A percentile compares a stretch with the other conserved stretches of the same genome.
Conservation (phyloP, 2,888 invertebrate species). For the Hipparchia sbordonii region DNA sequence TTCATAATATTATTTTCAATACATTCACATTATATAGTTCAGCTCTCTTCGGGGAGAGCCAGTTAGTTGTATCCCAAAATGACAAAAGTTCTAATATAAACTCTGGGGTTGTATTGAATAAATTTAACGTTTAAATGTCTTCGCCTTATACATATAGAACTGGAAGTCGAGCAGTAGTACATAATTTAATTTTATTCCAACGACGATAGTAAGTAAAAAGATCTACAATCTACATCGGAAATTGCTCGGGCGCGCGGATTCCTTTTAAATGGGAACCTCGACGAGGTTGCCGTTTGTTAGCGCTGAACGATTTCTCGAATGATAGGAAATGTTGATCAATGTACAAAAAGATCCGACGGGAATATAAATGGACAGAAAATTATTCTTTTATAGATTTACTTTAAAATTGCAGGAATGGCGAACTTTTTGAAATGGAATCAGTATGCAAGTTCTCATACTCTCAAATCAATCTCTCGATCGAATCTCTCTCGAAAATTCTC, state of each 20-base stretch:
- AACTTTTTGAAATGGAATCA: not conserved
- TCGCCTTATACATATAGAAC: not conserved
- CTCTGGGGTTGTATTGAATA: not conserved
- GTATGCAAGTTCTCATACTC: too few relatives aligned
- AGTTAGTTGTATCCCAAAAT: too few relatives aligned
- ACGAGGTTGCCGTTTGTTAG: conserved; percentile 37
- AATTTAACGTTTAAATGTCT: not conserved
- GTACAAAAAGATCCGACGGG: conserved; percentile 22
- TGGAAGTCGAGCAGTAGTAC: not conserved
- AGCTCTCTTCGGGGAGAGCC: too few relatives aligned
- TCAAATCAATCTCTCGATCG: too few relatives aligned
- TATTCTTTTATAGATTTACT: not conserved
- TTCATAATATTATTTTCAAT: too few relatives aligned
- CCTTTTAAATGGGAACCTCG: conserved; percentile 39
- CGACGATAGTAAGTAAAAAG: conserved; percentile 12
- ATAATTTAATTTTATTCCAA: conserved; percentile 9
- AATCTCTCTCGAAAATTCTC: too few relatives aligned
- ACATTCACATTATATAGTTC: too few relatives aligned
- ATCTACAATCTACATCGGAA: conserved; percentile 37
- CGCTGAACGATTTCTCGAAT: conserved; percentile 27
- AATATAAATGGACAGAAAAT: conserved; percentile 19
- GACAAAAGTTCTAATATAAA: too few relatives aligned
- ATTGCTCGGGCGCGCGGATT: conserved; percentile 37
- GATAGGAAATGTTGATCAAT: conserved; percentile 29
- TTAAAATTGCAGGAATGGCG: conserved; percentile 13